Evolutionary conservation across 2,113 vertebrate genomes (phyloP).

Genomic region (Turnix velox): DNA sequence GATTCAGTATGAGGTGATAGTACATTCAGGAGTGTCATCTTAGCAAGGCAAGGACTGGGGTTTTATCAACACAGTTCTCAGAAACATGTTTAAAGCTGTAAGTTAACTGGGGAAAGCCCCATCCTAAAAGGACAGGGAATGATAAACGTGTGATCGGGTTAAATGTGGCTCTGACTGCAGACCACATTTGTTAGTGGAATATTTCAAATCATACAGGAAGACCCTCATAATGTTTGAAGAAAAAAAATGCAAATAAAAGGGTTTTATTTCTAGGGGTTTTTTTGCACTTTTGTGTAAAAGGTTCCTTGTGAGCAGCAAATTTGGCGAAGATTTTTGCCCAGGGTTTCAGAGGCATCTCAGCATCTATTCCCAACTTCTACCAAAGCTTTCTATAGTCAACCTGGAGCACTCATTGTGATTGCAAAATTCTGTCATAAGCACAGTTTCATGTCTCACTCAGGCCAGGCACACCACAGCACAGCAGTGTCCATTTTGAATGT

Average conservation of each 20-base stretch:
- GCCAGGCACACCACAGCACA: neutral
- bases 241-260: neutral
- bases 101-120: neutral
- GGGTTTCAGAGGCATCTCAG: neutral
- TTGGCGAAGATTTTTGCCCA: neutral
- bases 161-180: neutral
- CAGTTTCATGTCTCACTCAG: neutral
- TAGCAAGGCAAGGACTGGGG: neutral
- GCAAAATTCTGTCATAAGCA: neutral
- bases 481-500: neutral
- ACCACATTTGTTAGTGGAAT: neutral
- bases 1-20: constrained; percentile 1
- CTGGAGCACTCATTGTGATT: neutral
- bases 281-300: neutral
- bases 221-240: neutral
- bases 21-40: neutral
- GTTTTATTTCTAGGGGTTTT: neutral
- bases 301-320: neutral
- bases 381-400: neutral
- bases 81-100: constrained; percentile 15
- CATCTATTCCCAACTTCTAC: neutral
- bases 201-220: neutral
- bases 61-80: constrained; percentile 4
- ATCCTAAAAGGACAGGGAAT: neutral
- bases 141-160: neutral